phyloP scores from a whole-genome alignment of 1,140 invertebrate species.

The Brachionus koreanus region DNA sequence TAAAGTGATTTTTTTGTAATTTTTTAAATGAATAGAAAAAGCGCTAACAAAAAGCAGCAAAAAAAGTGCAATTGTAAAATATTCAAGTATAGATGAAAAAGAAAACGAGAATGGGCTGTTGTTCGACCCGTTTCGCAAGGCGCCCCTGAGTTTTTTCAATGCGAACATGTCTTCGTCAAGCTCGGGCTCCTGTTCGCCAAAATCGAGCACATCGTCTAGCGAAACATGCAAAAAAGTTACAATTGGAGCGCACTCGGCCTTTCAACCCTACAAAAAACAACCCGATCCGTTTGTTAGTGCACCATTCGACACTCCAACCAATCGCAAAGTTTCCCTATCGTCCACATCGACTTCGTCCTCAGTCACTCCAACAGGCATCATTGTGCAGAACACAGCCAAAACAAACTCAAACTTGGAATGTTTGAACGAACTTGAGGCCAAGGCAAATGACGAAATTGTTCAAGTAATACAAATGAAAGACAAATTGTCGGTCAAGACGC shows the following conservation, averaged over 20 bases:
- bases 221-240: background rate
- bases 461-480: conserved; percentile 24
- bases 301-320: background rate
- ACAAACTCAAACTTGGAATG: conserved; percentile 4
- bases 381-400: background rate
- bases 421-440: background rate
- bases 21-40: background rate
- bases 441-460: conserved; percentile 26
- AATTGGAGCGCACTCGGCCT: background rate
- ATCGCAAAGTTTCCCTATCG: background rate
- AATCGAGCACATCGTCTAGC: background rate
- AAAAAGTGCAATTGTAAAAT: conserved; percentile 12
- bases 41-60: background rate
- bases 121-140: conserved; percentile 31
- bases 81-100: background rate
- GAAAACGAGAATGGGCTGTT: background rate
- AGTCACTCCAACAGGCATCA: background rate
- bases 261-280: conserved; percentile 37
- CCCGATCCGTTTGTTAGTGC: conserved; percentile 36
- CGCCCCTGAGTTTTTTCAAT: background rate
- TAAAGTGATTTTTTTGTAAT: background rate
- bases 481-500: background rate
- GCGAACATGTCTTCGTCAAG: conserved; percentile 13
- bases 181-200: background rate
- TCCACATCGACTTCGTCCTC: conserved; percentile 6